phyloP scores from a whole-genome alignment of 2,113 vertebrate genomes.

The Lampris megalopsis region DNA sequence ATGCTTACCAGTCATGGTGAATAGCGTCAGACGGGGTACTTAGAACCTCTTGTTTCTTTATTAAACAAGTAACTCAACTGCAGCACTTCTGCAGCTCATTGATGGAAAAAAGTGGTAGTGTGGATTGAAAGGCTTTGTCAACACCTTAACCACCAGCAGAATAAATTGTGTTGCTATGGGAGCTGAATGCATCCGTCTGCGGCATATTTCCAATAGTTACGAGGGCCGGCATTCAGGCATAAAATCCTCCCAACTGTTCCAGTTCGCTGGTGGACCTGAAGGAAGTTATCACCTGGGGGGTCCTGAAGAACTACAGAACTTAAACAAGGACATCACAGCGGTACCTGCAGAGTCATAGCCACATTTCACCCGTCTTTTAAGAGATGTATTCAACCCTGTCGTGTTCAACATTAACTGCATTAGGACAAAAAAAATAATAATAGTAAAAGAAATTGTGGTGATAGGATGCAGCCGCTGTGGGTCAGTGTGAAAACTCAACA shows the following conservation, averaged over 20 bases:
- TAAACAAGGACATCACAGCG: not conserved
- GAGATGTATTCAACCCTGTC: not conserved
- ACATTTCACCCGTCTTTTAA: not conserved
- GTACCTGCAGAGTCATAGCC: not conserved
- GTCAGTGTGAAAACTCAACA: not conserved
- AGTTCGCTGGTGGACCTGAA: slow-evolving; percentile 40
- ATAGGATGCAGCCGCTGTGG: slow-evolving; percentile 6
- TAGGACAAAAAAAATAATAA: not conserved
- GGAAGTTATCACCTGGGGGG: slow-evolving; percentile 17
- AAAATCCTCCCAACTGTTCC: slow-evolving; percentile 50
- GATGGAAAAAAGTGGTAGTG: no score
- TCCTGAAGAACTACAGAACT: not conserved
- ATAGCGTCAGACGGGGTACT: not conserved
- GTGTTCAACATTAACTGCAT: not conserved
- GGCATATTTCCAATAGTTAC: slow-evolving; percentile 48
- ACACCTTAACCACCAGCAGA: slow-evolving; percentile 50
- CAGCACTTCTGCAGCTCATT: no score
- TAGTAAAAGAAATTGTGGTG: not conserved
- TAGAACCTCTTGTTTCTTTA: not conserved
- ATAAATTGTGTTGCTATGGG: slow-evolving; percentile 64
- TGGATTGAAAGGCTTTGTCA: not conserved
- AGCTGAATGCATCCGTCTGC: slow-evolving; percentile 17
- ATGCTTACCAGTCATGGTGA: slow-evolving; percentile 58
- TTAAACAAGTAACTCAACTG: not conserved
- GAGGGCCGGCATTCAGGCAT: slow-evolving; percentile 10